Conservation (phyloP, 2,797 vertebrate genomes). For the Mormyrus proboscirostris region DNA sequence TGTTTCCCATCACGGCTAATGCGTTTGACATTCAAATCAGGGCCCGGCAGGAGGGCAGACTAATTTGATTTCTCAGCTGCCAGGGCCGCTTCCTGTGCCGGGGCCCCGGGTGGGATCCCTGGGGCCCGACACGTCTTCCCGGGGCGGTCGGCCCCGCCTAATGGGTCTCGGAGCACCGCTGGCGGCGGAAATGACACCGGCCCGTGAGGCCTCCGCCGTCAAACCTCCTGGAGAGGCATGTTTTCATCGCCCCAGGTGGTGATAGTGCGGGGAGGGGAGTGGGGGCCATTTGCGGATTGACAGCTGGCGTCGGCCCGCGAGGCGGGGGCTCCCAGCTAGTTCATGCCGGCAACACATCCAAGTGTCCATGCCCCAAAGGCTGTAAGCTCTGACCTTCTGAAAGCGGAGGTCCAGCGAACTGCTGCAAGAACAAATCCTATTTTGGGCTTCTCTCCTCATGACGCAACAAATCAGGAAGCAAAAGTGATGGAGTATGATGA, state of each 20-base stretch:
- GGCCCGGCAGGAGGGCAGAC: constrained; percentile 48
- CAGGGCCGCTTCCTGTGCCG: constrained; percentile 59
- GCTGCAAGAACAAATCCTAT: not conserved
- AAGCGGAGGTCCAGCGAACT: not conserved
- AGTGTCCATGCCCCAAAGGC: not conserved
- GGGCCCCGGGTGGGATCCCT: constrained; percentile 45
- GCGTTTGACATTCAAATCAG: constrained; percentile 58
- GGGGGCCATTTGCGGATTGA: not conserved
- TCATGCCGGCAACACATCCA: not conserved
- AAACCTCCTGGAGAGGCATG: constrained; percentile 19
- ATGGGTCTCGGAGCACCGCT: constrained; percentile 42
- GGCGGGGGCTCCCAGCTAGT: not conserved
- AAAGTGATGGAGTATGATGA: not conserved
- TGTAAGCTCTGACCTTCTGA: not conserved
- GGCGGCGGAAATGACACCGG: constrained; percentile 38
- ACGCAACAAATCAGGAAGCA: not conserved
- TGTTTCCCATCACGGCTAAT: constrained; percentile 52
- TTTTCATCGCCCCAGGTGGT: constrained; percentile 29
- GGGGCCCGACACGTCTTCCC: constrained; percentile 49
- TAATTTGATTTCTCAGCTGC: constrained; percentile 61
- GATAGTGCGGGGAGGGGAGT: not conserved
- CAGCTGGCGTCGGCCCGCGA: not conserved
- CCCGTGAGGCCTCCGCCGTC: constrained; percentile 13
- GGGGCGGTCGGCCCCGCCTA: constrained; percentile 35
- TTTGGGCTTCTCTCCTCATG: not conserved